phyloP scores from a whole-genome alignment of 2,797 vertebrate species.

The Ceyx erithaca region DNA sequence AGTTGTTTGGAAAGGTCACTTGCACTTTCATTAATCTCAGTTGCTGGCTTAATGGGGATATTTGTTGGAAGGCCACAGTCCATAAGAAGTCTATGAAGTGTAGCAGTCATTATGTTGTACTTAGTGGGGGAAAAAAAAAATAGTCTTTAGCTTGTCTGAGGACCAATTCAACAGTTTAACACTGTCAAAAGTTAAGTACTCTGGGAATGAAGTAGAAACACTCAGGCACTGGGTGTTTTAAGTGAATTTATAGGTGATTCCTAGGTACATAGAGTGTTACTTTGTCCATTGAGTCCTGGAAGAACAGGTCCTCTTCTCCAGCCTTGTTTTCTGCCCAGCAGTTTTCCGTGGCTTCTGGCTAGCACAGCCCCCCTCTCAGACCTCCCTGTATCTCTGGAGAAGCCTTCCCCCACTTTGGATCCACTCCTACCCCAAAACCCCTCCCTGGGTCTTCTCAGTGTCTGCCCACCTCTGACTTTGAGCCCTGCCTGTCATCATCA shows the following conservation, averaged over 20 bases:
- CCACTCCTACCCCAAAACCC: background rate
- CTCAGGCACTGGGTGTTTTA: fast-evolving
- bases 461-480: background rate
- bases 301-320: background rate
- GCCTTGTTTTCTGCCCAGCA: background rate
- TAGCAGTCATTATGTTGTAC: background rate
- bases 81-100: background rate
- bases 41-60: background rate
- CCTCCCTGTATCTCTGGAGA: background rate
- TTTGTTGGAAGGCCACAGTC: background rate
- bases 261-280: fast-evolving
- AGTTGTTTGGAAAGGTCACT: background rate
- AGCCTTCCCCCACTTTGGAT: background rate
- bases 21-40: background rate
- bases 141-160: background rate
- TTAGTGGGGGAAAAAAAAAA: background rate
- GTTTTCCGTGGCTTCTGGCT: background rate
- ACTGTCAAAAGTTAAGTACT: background rate
- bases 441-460: fast-evolving
- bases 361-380: background rate
- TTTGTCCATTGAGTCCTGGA: background rate
- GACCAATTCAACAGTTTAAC: background rate
- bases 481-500: background rate
- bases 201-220: background rate
- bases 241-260: background rate